Conservation (phyloP, 2,113 vertebrate species). For the Actenoides hombroni region DNA sequence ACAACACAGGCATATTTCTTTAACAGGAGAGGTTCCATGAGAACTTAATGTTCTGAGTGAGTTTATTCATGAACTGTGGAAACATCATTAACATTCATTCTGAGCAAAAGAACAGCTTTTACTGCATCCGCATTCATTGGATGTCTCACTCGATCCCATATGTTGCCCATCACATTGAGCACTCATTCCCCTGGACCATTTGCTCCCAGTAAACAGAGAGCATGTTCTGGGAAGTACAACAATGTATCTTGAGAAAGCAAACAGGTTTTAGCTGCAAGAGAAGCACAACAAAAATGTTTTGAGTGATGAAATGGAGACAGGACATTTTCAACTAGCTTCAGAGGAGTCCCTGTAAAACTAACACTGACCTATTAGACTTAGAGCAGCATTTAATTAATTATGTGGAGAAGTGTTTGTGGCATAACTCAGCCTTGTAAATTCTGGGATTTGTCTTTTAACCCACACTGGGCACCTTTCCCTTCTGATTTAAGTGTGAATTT, state of each 20-base stretch:
- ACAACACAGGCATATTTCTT: neutral
- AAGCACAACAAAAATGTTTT: neutral
- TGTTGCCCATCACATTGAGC: slow-evolving; percentile 28
- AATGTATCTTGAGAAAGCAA: slow-evolving; percentile 27
- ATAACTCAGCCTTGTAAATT: neutral
- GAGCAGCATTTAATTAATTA: neutral
- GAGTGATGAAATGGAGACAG: neutral
- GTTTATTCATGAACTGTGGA: slow-evolving; percentile 9
- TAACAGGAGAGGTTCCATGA: neutral
- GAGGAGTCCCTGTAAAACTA: neutral
- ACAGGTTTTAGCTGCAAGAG: neutral
- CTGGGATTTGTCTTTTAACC: neutral
- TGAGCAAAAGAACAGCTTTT: slow-evolving; percentile 50
- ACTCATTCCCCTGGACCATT: neutral
- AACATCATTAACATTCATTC: slow-evolving; percentile 55
- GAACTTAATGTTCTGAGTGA: slow-evolving; percentile 31
- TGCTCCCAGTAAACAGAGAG: slow-evolving; percentile 31
- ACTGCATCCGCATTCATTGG: slow-evolving; percentile 8
- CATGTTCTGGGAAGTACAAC: neutral
- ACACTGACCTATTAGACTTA: neutral
- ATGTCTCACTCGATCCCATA: slow-evolving; percentile 25
- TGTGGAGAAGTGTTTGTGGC: neutral
- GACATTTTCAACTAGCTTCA: neutral
- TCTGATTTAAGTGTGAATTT: neutral
- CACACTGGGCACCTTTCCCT: neutral